Percentiles rank a stretch among this genome's conserved stretches.
Evolutionary conservation across 2,113 vertebrate species (phyloP).

Genomic region (Rhinoderma darwinii): DNA sequence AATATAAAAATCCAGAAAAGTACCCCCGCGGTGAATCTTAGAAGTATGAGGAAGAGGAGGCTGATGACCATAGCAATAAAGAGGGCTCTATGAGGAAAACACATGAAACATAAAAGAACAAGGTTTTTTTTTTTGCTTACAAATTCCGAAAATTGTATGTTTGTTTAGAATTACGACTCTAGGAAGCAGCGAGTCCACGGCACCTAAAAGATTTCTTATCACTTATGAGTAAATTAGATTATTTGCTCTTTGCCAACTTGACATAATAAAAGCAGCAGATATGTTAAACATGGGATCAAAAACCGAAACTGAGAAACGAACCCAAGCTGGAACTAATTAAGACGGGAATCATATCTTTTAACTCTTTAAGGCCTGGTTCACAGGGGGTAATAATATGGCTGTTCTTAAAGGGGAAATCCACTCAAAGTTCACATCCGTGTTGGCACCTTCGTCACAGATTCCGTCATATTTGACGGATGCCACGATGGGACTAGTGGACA

Average conservation of each 20-base stretch:
- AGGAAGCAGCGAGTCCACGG: neutral
- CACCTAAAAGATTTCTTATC: conserved; percentile 21
- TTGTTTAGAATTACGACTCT: conserved; percentile 21
- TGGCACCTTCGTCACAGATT: no score
- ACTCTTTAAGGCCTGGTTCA: neutral
- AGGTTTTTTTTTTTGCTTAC: neutral
- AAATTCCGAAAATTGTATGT: neutral
- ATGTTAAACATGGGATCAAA: conserved; percentile 43
- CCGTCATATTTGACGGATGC: no score
- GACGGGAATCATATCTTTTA: neutral
- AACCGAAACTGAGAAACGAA: neutral
- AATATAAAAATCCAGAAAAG: conserved; percentile 90
- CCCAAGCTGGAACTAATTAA: conserved; percentile 39
- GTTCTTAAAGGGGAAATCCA: neutral
- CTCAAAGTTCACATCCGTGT: no score
- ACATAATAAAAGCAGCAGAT: conserved; percentile 32
- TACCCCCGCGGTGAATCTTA: conserved; percentile 87
- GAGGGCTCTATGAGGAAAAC: conserved; percentile 78
- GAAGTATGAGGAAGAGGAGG: conserved; percentile 86
- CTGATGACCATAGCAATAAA: conserved; percentile 91
- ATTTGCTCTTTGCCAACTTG: conserved; percentile 36
- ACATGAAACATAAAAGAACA: neutral
- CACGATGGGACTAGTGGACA: no score
- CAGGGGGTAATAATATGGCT: neutral
- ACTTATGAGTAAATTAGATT: conserved; percentile 22